Evolutionary conservation across 2,888 invertebrate species (phyloP).

Genomic region (Epistrophe eligans): DNA sequence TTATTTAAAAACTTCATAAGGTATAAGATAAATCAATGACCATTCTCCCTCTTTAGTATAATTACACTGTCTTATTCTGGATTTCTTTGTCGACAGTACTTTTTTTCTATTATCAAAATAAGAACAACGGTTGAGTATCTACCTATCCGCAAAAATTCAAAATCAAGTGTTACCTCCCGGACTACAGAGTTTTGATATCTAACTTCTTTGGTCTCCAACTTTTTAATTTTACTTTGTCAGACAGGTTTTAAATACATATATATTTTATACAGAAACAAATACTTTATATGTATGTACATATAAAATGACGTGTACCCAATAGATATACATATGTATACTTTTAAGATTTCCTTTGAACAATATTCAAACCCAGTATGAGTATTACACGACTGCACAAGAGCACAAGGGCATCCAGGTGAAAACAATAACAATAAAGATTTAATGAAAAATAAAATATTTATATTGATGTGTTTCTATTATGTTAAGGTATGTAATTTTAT

Average conservation of each 20-base stretch:
- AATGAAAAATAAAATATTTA: neutral
- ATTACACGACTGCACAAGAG: conserved; percentile 54
- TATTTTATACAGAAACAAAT: neutral
- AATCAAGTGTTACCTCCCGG: neutral
- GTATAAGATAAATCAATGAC: too few relatives aligned
- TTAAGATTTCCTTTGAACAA: conserved; percentile 35
- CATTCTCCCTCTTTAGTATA: too few relatives aligned
- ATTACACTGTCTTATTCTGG: too few relatives aligned
- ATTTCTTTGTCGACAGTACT: too few relatives aligned
- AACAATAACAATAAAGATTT: conserved; percentile 15
- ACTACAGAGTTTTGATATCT: neutral
- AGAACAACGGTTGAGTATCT: too few relatives aligned
- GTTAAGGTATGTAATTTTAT: neutral
- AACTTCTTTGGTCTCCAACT: neutral
- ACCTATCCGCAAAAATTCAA: neutral
- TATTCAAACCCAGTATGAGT: conserved; percentile 33
- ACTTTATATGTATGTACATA: neutral
- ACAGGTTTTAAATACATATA: conserved; percentile 7
- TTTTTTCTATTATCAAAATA: too few relatives aligned
- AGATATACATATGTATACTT: neutral
- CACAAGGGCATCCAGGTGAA: conserved; percentile 58
- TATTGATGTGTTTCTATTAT: neutral
- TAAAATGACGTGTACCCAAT: neutral
- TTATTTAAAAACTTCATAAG: too few relatives aligned
- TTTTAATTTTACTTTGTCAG: conserved; percentile 4